A percentile compares a stretch with the other conserved stretches of the same genome.
phyloP scores from a whole-genome alignment of 2,113 vertebrate genomes.

The Muntiacus muntjak region DNA sequence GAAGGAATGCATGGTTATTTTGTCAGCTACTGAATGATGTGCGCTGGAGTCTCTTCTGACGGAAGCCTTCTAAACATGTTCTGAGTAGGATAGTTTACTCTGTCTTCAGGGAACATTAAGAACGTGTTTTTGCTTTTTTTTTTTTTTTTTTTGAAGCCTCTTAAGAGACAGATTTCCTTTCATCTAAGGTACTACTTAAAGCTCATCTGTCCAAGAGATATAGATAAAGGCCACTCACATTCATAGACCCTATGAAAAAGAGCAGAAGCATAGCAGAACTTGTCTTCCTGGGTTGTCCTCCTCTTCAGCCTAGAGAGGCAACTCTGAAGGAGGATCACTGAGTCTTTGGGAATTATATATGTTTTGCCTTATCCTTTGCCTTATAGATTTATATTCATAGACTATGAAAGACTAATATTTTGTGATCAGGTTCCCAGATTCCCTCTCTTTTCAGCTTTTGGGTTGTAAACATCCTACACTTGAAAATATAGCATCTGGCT shows the following conservation, averaged over 20 bases:
- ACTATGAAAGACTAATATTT: not conserved
- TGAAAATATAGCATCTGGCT: not conserved
- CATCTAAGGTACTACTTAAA: constrained; percentile 45
- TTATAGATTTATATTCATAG: not conserved
- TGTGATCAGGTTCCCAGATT: not conserved
- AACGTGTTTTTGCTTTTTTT: constrained; percentile 18
- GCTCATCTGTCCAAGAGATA: constrained; percentile 22
- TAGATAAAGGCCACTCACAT: constrained; percentile 33
- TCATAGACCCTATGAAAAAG: constrained; percentile 6
- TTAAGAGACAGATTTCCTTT: constrained; percentile 42
- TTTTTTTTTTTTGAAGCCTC: not conserved
- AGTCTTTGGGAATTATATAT: not conserved
- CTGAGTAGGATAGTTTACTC: not conserved
- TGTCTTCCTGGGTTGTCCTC: not conserved
- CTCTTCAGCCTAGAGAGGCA: not conserved
- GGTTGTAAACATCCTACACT: not conserved
- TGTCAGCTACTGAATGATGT: not conserved
- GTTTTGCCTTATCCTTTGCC: not conserved
- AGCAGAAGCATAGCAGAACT: not conserved
- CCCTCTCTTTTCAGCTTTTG: not conserved
- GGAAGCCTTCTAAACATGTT: not conserved
- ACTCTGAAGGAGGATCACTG: not conserved
- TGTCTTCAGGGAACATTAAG: constrained; percentile 48
- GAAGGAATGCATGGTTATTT: not conserved
- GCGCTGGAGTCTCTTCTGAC: not conserved